A percentile compares a stretch with the other conserved stretches of the same genome.
Evolutionary conservation across 1,140 invertebrate genomes (phyloP).

Genomic region (Agraylea sexmaculata): DNA sequence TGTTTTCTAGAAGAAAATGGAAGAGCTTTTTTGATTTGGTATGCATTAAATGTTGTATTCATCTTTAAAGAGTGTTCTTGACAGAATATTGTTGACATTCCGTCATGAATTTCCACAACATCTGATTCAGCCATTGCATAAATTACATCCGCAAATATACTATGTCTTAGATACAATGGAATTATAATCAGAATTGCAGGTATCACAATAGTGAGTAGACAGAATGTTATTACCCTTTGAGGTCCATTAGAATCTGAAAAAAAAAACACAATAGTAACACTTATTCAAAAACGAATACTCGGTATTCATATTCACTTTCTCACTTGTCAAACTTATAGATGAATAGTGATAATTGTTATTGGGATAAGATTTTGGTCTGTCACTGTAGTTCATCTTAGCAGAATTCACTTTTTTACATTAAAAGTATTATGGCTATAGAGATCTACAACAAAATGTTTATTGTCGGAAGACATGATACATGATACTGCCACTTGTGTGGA

Average conservation of each 20-base stretch:
- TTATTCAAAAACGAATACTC: constrained; percentile 4
- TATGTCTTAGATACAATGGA: constrained; percentile 63
- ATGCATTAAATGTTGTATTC: constrained; percentile 70
- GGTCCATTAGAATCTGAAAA: constrained; percentile 64
- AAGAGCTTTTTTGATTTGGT: constrained; percentile 59
- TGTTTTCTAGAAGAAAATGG: constrained; percentile 59
- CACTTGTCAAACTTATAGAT: too few species aligned
- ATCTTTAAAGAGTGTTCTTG: constrained; percentile 63
- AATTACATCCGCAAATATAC: constrained; percentile 56
- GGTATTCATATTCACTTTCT: too few species aligned
- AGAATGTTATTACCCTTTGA: constrained; percentile 60
- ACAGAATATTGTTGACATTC: constrained; percentile 68
- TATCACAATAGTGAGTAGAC: constrained; percentile 55
- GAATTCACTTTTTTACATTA: too few species aligned
- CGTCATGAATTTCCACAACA: constrained; percentile 63
- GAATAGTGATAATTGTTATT: too few species aligned
- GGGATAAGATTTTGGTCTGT: too few species aligned
- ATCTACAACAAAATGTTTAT: too few species aligned
- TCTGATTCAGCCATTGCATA: constrained; percentile 71
- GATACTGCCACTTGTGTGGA: too few species aligned
- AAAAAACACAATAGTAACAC: constrained; percentile 19
- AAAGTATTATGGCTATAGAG: too few species aligned
- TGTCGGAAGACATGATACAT: too few species aligned
- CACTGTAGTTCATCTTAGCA: too few species aligned
- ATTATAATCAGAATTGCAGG: constrained; percentile 58